These are phyloP conservation scores for Petromus typicus DNA, from an alignment of 2,113 vertebrate genomes.

Conservation along the genomic window DNA sequence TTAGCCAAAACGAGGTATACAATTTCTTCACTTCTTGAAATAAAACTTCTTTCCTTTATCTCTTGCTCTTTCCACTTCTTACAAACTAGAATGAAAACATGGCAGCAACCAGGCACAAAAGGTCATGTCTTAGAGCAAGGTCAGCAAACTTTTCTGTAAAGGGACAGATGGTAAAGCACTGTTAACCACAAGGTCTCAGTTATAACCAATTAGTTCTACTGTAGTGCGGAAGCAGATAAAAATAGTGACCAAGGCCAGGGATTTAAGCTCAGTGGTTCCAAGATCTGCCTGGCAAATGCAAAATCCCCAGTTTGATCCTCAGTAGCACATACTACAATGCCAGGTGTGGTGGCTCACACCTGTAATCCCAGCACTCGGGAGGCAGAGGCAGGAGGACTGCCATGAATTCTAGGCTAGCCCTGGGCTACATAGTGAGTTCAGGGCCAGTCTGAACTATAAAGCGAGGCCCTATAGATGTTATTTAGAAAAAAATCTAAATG, in stretches of 20 bases:
- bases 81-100: slow-evolving; percentile 2
- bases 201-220: not conserved
- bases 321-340: no score
- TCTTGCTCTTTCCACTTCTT: not conserved
- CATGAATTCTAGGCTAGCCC: no score
- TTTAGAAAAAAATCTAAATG: not conserved
- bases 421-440: no score
- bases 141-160: not conserved
- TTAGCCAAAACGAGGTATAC: not conserved
- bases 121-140: not conserved
- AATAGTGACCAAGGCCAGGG: not conserved
- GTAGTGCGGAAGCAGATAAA: not conserved
- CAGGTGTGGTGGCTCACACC: no score
- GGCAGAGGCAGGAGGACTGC: no score
- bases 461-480: no score
- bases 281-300: no score
- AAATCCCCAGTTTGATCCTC: no score
- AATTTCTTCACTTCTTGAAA: slow-evolving; percentile 38
- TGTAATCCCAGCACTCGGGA: no score
- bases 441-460: no score
- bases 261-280: no score
- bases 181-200: not conserved
- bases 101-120: not conserved
- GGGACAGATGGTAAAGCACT: not conserved
- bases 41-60: not conserved